These are phyloP conservation scores for Semnornis frantzii DNA, from an alignment of 2,113 vertebrate species.

Conservation along the genomic window DNA sequence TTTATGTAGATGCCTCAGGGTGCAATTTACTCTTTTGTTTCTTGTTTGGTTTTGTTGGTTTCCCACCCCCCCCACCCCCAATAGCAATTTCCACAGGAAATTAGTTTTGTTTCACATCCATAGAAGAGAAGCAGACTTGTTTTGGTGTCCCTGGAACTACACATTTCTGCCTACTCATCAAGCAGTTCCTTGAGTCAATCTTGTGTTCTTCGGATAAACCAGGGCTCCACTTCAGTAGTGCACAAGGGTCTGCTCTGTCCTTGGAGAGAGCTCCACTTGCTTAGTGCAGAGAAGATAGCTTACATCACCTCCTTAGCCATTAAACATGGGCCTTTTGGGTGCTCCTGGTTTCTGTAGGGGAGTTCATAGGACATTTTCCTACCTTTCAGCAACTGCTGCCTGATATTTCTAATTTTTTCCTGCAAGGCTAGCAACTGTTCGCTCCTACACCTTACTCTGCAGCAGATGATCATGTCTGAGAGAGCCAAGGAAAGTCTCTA, in stretches of 20 bases:
- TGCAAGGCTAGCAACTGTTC: not conserved
- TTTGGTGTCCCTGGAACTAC: rapidly evolving
- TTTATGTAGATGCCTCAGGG: not conserved
- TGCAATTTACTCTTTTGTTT: not conserved
- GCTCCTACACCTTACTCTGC: not conserved
- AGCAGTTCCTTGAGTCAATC: not conserved
- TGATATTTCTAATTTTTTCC: not conserved
- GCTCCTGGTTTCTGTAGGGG: not conserved
- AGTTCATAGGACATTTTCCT: not conserved
- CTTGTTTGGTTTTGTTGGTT: not conserved
- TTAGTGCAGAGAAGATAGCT: not conserved
- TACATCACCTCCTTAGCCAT: not conserved
- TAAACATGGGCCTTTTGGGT: not conserved
- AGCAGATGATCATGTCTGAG: not conserved
- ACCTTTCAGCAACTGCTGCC: not conserved
- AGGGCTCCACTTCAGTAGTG: not conserved
- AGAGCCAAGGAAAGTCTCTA: not conserved
- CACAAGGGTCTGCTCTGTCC: not conserved
- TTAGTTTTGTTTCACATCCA: not conserved
- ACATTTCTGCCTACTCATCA: not conserved
- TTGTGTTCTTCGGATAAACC: not conserved
- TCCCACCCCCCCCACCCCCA: no score
- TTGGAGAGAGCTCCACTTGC: not conserved
- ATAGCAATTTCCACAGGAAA: not conserved
- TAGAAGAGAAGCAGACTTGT: not conserved